Evolutionary conservation across 2,113 vertebrate genomes (phyloP).

Genomic region (Malurus alboscapulatus): DNA sequence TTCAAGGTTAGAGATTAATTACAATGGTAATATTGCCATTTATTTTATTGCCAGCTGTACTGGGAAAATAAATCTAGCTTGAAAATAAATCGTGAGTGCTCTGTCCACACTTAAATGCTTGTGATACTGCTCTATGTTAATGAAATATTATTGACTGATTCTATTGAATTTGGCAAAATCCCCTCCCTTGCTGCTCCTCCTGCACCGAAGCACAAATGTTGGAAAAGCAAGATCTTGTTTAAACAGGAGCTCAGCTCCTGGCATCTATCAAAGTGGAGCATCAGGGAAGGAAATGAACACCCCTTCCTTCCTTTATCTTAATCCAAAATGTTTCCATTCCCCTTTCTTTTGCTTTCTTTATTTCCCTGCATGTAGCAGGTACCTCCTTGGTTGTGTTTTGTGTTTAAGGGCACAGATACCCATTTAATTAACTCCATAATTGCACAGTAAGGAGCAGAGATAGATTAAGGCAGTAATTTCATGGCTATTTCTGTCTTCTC

Average conservation of each 20-base stretch:
- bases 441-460: background rate
- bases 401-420: background rate
- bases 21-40: slow-evolving; percentile 34
- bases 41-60: slow-evolving; percentile 44
- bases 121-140: slow-evolving; percentile 26
- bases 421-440: slow-evolving; percentile 29
- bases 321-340: background rate
- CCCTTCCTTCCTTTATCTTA: background rate
- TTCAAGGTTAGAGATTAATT: slow-evolving; percentile 63
- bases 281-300: background rate
- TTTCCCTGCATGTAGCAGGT: background rate
- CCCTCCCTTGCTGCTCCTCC: background rate
- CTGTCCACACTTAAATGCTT: slow-evolving; percentile 29
- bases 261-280: background rate
- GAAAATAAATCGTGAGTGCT: slow-evolving; percentile 41
- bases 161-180: slow-evolving; percentile 8
- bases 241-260: background rate
- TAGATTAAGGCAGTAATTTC: slow-evolving; percentile 2
- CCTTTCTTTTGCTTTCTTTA: background rate
- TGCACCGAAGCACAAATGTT: background rate
- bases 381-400: background rate
- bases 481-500: background rate
- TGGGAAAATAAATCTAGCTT: slow-evolving; percentile 38
- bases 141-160: slow-evolving; percentile 41
- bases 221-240: background rate